Evolutionary conservation across 2,113 vertebrate species (phyloP).

Genomic region (Ptyas mucosa): DNA sequence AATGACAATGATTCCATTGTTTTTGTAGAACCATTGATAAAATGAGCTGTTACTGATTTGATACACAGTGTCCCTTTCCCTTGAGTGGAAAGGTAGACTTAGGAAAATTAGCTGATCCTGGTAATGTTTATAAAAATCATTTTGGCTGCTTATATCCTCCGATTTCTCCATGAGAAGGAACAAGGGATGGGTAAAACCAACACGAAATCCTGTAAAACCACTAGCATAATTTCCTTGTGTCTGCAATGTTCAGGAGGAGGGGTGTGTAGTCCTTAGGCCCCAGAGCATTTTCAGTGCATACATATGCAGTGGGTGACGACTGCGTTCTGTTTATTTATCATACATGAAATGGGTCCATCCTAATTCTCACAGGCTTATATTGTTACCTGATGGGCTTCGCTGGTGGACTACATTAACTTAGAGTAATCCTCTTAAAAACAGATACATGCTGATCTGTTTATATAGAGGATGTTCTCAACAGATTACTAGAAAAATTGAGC

Average conservation of each 20-base stretch:
- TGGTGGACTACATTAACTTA: conserved; percentile 75
- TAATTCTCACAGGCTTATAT: conserved; percentile 65
- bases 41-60: background rate
- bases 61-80: background rate
- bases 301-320: background rate
- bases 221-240: background rate
- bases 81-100: background rate
- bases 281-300: background rate
- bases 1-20: background rate
- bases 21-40: background rate
- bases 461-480: conserved; percentile 53
- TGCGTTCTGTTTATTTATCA: background rate
- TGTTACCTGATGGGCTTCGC: conserved; percentile 74
- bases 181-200: background rate
- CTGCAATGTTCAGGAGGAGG: background rate
- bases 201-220: background rate
- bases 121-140: background rate
- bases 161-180: background rate
- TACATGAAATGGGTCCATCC: conserved; percentile 64
- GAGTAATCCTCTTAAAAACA: conserved; percentile 18
- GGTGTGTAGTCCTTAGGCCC: background rate
- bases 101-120: background rate
- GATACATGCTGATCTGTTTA: conserved; percentile 46
- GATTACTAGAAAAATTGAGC: background rate
- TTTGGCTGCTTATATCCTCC: background rate